A percentile compares a stretch with the other conserved stretches of the same genome.
phyloP scores from a whole-genome alignment of 2,113 vertebrate genomes.

The Aegithalos caudatus region DNA sequence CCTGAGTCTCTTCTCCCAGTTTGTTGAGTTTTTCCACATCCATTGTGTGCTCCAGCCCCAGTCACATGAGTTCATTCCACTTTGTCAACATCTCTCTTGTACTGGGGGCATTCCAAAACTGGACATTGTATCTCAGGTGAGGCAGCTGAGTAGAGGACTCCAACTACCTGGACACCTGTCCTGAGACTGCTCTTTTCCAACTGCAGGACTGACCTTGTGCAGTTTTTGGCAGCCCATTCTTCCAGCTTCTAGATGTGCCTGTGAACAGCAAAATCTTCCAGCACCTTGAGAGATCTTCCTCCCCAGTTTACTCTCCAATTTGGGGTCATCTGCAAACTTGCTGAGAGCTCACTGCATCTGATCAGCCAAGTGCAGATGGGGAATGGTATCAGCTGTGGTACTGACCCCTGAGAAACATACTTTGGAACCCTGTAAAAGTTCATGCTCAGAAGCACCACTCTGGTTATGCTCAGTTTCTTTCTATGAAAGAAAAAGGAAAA shows the following conservation, averaged over 20 bases:
- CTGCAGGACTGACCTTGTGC: neutral
- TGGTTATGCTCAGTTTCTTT: neutral
- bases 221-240: neutral
- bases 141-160: neutral
- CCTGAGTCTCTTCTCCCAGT: neutral
- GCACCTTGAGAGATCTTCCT: neutral
- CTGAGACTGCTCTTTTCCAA: neutral
- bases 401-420: neutral
- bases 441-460: neutral
- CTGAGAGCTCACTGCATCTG: neutral
- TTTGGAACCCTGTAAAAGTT: neutral
- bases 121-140: neutral
- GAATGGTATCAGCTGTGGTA: neutral
- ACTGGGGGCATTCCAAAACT: neutral
- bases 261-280: neutral
- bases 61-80: neutral
- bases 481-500: neutral
- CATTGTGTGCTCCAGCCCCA: neutral
- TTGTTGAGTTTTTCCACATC: neutral
- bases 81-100: neutral
- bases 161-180: neutral
- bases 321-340: neutral
- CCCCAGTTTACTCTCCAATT: fast-evolving
- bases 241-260: neutral
- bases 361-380: neutral